Percentiles rank a stretch among this genome's conserved stretches.
These are phyloP conservation scores for Cerceris ruficornis DNA, from an alignment of 2,888 invertebrate species.

Conservation along the genomic window DNA sequence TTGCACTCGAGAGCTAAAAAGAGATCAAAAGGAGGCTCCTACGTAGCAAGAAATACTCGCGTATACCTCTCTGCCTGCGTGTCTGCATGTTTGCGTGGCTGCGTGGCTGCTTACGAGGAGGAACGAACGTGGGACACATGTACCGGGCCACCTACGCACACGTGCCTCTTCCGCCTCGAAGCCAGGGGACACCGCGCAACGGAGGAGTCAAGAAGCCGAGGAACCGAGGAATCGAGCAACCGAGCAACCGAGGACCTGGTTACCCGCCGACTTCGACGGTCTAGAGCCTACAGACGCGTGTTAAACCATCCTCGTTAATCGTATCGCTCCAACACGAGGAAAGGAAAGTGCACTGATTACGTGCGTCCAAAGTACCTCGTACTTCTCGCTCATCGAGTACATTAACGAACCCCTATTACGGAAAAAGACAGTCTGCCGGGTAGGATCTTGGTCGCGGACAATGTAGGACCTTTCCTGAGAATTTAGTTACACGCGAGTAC, in stretches of 20 bases:
- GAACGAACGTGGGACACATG: constrained; percentile 22
- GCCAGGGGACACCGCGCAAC: background rate
- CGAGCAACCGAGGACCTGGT: background rate
- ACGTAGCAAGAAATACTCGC: constrained; percentile 59
- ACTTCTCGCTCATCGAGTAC: no score
- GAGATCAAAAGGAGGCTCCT: constrained; percentile 65
- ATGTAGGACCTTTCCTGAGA: no score
- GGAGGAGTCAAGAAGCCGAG: background rate
- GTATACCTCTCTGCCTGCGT: constrained; percentile 30
- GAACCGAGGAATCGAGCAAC: no score
- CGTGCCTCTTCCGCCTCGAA: constrained; percentile 20
- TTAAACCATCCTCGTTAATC: constrained; percentile 58
- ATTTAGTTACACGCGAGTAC: no score
- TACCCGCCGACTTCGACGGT: constrained; percentile 1
- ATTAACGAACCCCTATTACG: no score
- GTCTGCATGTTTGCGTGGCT: background rate
- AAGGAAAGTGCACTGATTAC: constrained; percentile 43
- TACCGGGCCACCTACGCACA: constrained; percentile 48
- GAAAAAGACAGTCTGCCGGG: no score
- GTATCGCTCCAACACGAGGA: constrained; percentile 32
- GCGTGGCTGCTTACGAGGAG: constrained; percentile 6
- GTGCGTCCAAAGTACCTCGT: background rate
- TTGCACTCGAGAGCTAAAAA: constrained; percentile 66
- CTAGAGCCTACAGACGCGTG: constrained; percentile 35
- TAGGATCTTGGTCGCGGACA: no score